Base-by-base conservation (phyloP, 2,113 vertebrate genomes). In the Opisthocomus hoazin region DNA sequence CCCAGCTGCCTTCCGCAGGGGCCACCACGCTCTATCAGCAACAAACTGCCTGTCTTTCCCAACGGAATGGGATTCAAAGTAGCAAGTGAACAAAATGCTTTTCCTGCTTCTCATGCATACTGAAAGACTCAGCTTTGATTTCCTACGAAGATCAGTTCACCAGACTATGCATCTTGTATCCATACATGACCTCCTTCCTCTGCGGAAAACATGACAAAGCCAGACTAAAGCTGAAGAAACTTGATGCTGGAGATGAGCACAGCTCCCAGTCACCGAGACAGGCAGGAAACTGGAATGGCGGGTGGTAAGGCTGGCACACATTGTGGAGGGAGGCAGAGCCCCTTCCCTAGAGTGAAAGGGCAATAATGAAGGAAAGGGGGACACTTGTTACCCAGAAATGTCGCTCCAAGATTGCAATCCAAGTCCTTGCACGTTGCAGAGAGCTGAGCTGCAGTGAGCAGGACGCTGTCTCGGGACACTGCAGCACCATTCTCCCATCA, bases 371-470 rank as follows among this genome's bases (percentile, higher is more conserved):
- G 37, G 15, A n/a, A 56, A 83, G 8, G 15, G 12, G 34, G 9
- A 81, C 36, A 48, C 11, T 65, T 65, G 76, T 61, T 5, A 22
- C 14, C 29, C 69, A 66, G n/a, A 63, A 65, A 24, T 32, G 37
- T 12, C 46, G 19, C n/a, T 32, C 6, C 34, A 65, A 41, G 30
- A n/a, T 45, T 66, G 37, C 8, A 8, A 63, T 8, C 63, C 29
- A 34, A 74, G n/a, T 20, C 70, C 56, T 17, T 68, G 37, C 9
- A 15, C 0, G 0, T 1, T 58, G 56, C 73, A 58, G 32, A 37
- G 8, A 48, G 54, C 36, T 57, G 68, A 77, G 70, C 23, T 76
- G 63, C 10, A 26, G 32, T 5, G 32, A 60, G 41, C 53, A 77
- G 86, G 60, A 36, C 9, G 14, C 45, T 27, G 63, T 32, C 53